Evolutionary conservation across 2,888 invertebrate species (phyloP).

Genomic region (Ichneumoninae sp.): DNA sequence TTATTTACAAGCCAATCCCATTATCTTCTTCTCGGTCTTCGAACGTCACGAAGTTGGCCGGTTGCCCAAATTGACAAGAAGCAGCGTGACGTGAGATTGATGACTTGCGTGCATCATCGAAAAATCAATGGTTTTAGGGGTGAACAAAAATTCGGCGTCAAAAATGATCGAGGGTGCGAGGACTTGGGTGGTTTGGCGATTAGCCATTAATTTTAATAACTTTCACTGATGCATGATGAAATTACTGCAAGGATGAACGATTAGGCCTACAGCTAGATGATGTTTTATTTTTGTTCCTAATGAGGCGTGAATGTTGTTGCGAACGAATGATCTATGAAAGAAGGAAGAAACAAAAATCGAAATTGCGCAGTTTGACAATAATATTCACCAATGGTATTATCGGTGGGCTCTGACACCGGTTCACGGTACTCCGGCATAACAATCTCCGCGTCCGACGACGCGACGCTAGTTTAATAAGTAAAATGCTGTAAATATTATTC

Average conservation of each 20-base stretch:
- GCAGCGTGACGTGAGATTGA: constrained; percentile 52
- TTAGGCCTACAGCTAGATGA: constrained; percentile 26
- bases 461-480: constrained; percentile 59
- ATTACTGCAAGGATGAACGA: constrained; percentile 29
- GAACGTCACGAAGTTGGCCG: constrained; percentile 41
- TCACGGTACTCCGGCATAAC: constrained; percentile 73
- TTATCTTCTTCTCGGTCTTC: constrained; percentile 33
- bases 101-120: constrained; percentile 29
- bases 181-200: constrained; percentile 42
- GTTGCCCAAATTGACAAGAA: constrained; percentile 40
- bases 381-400: constrained; percentile 73
- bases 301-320: constrained; percentile 58
- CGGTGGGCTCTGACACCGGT: constrained; percentile 70
- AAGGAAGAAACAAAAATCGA: constrained; percentile 2
- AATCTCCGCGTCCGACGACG: constrained; percentile 65
- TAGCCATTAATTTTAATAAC: constrained; percentile 21
- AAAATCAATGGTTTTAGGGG: constrained; percentile 2
- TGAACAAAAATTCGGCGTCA: constrained; percentile 3
- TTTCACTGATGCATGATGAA: constrained; percentile 24
- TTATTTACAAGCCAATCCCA: constrained; percentile 60
- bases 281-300: constrained; percentile 41
- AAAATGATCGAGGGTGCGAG: constrained; percentile 26
- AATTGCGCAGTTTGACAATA: constrained; percentile 14
- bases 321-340: neutral
- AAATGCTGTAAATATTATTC: constrained; percentile 68